phyloP scores from a whole-genome alignment of 2,888 invertebrate genomes.

The Machimus rusticus region DNA sequence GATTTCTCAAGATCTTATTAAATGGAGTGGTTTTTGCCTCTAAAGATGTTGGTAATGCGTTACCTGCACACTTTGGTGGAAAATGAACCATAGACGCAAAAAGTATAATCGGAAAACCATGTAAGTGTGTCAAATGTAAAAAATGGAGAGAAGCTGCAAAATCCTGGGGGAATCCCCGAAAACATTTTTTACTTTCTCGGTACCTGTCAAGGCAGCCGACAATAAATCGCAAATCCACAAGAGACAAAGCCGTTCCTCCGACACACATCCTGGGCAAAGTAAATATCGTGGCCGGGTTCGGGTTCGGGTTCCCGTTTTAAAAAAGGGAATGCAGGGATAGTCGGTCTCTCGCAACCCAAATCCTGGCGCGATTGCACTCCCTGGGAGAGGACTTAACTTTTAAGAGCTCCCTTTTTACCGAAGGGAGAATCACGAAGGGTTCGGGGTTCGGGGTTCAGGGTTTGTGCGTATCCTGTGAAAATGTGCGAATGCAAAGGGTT shows the following conservation, averaged over 20 bases:
- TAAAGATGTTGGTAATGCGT: not conserved
- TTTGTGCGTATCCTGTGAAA: not conserved
- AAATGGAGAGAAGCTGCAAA: not conserved
- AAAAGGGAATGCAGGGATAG: not conserved
- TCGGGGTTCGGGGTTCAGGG: not conserved
- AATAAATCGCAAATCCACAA: conserved; percentile 31
- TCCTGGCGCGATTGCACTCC: not conserved
- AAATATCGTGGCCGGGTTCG: not conserved
- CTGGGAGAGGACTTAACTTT: not conserved
- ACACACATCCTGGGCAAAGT: not conserved
- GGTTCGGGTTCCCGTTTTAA: not conserved
- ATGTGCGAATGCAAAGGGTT: conserved; percentile 33
- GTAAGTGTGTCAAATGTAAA: conserved; percentile 20
- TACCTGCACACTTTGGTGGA: not conserved
- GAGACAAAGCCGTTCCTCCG: conserved; percentile 7
- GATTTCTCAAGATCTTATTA: not conserved
- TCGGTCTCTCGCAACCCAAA: conserved; percentile 5
- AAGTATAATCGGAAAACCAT: conserved; percentile 5
- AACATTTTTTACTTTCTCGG: conserved; percentile 4
- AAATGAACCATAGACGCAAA: not conserved
- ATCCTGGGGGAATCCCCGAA: conserved; percentile 33
- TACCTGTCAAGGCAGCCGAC: conserved; percentile 31
- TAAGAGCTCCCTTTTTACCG: not conserved
- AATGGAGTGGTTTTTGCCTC: not conserved
- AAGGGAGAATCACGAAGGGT: not conserved